Evolutionary conservation across 2,888 invertebrate genomes (phyloP).

Genomic region (Cheilosia vulpina): DNA sequence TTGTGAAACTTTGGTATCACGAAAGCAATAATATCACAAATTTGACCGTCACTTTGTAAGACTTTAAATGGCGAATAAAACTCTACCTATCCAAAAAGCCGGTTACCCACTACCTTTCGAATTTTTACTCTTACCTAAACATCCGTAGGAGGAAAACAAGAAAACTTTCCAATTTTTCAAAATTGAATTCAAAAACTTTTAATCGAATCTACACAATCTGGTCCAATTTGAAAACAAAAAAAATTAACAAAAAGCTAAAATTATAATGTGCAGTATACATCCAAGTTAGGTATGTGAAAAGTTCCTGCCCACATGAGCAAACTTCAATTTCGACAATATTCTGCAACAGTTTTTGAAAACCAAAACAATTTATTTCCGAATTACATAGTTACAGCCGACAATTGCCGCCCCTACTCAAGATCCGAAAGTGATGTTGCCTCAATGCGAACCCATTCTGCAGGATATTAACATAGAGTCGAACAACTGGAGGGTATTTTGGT

Average conservation of each 20-base stretch:
- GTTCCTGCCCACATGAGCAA: not conserved
- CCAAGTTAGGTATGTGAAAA: not conserved
- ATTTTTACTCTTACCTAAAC: no score
- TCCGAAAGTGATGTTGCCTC: not conserved
- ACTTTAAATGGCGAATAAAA: no score
- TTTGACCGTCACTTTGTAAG: no score
- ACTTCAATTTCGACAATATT: constrained; percentile 62
- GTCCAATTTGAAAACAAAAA: constrained; percentile 19
- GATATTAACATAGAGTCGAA: constrained; percentile 62
- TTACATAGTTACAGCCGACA: constrained; percentile 32
- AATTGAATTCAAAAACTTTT: constrained; percentile 66
- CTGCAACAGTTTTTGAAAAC: constrained; percentile 49
- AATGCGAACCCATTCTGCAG: constrained; percentile 31
- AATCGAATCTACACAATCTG: constrained; percentile 52
- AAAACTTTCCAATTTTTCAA: not conserved
- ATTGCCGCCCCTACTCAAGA: constrained; percentile 3
- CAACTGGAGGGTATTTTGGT: constrained; percentile 40
- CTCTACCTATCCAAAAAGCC: no score
- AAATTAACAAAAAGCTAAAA: not conserved
- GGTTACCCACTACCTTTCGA: no score
- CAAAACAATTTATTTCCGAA: constrained; percentile 49
- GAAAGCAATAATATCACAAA: no score
- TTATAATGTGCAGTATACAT: no score
- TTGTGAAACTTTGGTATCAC: no score
- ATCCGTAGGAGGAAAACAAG: no score